Evolutionary conservation across 1,140 invertebrate genomes (phyloP), one percentile per base, ranked within the genome.

Genomic region (Liolophura sinensis): DNA sequence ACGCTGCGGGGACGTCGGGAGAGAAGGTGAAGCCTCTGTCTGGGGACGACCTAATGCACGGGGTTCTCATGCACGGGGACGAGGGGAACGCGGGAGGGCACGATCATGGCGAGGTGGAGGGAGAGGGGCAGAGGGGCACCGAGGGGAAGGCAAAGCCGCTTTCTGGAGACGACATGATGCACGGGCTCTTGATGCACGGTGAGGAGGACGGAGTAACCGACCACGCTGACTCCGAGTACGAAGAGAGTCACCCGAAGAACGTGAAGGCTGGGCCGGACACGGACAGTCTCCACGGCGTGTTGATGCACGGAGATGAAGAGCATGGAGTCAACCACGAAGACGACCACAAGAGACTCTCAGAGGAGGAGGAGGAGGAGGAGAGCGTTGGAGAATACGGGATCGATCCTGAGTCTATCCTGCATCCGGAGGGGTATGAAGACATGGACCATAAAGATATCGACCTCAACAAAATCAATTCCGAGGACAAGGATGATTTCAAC

Each of bases 1-100:
- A 60, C 24, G 47, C 22, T 20, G 16, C 56, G 5, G 57, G 62
- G 55, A 54, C 62, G 12, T 22, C 25, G 56, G 31, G 48, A 1
- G 63, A 40, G 51, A 69, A 65, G 25, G 51, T 61, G 46, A 47
- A 40, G 20, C 67, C 62, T 20, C 51, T 58, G n/a, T 58, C 63
- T 51, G 61, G 46, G 16, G 65, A 70, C 24, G 57, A 52, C 18
- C 60, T 71, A n/a, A 69, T 76, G 54, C 76, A 78, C 59, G 74
- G 70, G 18, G 76, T 74, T 0, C 11, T 73, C 48, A 78, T 78
- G 76, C 76, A 78, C 58, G 74, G 71, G 7, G 71, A 73, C 27
- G 64, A 62, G 16, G 65, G 67, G n/a, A 25, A 25, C 18, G 70
- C 67, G 40, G 48, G 62, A 11, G 67, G 72, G 1, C 73, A 78